phyloP scores from a whole-genome alignment of 2,888 invertebrate genomes.

The Leptopterna dolabrata region DNA sequence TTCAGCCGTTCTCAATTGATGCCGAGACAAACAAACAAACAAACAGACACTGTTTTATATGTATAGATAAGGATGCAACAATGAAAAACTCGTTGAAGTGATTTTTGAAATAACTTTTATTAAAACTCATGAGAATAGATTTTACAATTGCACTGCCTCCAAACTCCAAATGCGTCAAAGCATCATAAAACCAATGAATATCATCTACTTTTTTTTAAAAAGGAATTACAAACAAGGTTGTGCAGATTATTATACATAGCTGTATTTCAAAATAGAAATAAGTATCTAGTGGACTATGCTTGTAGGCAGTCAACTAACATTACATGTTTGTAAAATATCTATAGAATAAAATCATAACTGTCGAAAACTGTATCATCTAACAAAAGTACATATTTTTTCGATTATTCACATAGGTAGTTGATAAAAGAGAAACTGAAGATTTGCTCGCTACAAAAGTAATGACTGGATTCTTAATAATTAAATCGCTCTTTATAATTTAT shows the following conservation, averaged over 20 bases:
- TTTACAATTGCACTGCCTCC: not conserved
- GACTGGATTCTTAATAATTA: not conserved
- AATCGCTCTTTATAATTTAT: not conserved
- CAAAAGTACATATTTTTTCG: not conserved
- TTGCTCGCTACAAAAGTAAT: not conserved
- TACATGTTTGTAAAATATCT: not conserved
- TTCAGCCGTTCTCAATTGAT: no score
- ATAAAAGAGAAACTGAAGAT: not conserved
- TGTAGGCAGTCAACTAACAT: not conserved
- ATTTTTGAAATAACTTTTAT: not conserved
- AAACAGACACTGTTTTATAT: no score
- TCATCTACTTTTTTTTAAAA: not conserved
- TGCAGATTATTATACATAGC: slow-evolving; percentile 10
- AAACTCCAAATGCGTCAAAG: not conserved
- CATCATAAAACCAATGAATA: not conserved
- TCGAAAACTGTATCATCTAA: not conserved
- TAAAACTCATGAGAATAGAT: slow-evolving; percentile 2
- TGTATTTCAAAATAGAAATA: not conserved
- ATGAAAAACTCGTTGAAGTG: no score
- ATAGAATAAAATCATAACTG: not conserved
- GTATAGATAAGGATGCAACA: no score
- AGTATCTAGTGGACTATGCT: not conserved
- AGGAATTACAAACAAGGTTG: not conserved
- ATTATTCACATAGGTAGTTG: not conserved
- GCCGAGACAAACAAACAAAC: no score